These are phyloP conservation scores for Eucidaris tribuloides DNA, from an alignment of 35 echinoderm and acorn worm species.

Conservation along the genomic window DNA sequence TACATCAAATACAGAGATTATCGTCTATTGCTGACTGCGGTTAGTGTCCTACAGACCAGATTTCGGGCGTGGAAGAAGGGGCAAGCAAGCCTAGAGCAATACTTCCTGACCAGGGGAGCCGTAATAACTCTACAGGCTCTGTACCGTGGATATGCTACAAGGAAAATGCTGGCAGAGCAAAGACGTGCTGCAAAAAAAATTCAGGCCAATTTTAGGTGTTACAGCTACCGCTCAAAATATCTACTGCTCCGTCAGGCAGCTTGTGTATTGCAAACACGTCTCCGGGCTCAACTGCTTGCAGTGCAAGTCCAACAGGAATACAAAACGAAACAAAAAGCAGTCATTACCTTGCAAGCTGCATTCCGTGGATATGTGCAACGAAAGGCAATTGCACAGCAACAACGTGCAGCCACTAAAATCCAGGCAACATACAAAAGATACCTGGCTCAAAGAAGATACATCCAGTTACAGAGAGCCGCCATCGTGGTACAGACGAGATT, in stretches of 20 bases:
- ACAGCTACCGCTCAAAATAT: neutral
- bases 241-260: neutral
- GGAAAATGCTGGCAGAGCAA: neutral
- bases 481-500: neutral
- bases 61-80: constrained; percentile 9
- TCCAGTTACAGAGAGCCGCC: neutral
- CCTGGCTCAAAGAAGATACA: neutral
- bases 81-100: neutral
- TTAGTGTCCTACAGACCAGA: constrained; percentile 10
- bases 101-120: neutral
- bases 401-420: neutral
- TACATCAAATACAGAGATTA: constrained; percentile 1
- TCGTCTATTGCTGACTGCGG: neutral
- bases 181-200: neutral
- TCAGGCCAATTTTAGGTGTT: constrained; percentile 8
- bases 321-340: neutral
- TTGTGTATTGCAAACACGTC: neutral
- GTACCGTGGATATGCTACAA: constrained; percentile 4
- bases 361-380: neutral
- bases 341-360: neutral
- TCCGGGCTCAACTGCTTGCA: neutral
- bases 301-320: neutral
- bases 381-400: neutral
- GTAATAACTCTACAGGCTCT: constrained; percentile 33
- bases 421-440: neutral